Conservation (phyloP, 2,888 invertebrate species). For the Sarcophaga subvicina region DNA sequence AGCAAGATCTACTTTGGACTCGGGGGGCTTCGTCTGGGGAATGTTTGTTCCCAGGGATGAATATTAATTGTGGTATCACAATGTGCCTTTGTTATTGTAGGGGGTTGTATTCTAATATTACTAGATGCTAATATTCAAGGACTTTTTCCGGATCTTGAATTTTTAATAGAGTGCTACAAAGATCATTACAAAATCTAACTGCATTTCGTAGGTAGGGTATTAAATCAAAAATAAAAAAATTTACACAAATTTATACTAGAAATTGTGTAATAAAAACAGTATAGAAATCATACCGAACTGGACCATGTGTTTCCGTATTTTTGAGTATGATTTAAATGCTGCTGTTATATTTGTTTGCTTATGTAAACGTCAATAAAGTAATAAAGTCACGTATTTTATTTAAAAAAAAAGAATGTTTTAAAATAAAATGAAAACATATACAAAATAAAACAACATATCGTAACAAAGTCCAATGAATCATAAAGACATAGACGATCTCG, state of each 20-base stretch:
- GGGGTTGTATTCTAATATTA: too few relatives aligned
- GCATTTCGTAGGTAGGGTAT: not conserved
- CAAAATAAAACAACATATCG: conserved; percentile 13
- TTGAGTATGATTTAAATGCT: conserved; percentile 31
- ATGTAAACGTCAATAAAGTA: conserved; percentile 68
- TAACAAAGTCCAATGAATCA: conserved; percentile 20
- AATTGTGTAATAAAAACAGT: not conserved
- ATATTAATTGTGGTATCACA: too few relatives aligned
- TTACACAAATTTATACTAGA: not conserved
- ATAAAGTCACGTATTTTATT: conserved; percentile 70
- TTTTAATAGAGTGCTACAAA: too few relatives aligned
- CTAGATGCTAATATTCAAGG: too few relatives aligned
- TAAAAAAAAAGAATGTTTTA: conserved; percentile 31
- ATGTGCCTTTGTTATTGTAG: too few relatives aligned
- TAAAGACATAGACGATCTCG: conserved; percentile 44
- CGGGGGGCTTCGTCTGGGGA: too few relatives aligned
- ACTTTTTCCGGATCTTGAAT: too few relatives aligned
- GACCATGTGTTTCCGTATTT: conserved; percentile 57
- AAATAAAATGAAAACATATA: conserved; percentile 18
- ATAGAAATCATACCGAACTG: conserved; percentile 50
- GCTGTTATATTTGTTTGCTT: conserved; percentile 46
- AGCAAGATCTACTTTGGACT: too few relatives aligned
- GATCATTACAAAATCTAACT: too few relatives aligned
- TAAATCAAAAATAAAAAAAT: not conserved
- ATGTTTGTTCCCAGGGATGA: too few relatives aligned